Evolutionary conservation across 2,113 vertebrate genomes (phyloP).

Genomic region (Suncus etruscus): DNA sequence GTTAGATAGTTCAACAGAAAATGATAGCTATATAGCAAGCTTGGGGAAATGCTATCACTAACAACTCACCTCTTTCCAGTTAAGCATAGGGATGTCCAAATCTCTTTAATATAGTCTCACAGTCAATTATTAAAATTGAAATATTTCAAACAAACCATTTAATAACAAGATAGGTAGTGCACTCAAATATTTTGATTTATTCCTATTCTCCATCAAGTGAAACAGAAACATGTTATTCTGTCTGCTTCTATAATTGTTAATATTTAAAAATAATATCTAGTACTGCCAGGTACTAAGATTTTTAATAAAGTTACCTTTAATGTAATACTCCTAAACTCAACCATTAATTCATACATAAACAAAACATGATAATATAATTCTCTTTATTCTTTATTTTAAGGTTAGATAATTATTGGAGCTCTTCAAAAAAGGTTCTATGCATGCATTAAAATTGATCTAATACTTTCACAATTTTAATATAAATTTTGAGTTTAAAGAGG

Average conservation of each 20-base stretch:
- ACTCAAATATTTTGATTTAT: background rate
- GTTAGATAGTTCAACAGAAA: background rate
- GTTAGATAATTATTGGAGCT: no score
- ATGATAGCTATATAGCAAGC: background rate
- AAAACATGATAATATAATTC: no score
- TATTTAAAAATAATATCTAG: background rate
- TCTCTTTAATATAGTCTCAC: background rate
- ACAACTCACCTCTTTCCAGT: background rate
- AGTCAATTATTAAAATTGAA: background rate
- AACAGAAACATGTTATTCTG: background rate
- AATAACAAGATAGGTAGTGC: background rate
- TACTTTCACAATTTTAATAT: no score
- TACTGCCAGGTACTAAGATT: background rate
- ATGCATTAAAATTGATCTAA: no score
- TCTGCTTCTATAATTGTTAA: background rate
- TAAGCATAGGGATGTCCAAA: background rate
- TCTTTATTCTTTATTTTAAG: no score
- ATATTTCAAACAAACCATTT: constrained; percentile 48
- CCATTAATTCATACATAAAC: no score
- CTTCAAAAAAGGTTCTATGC: no score
- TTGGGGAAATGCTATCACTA: background rate
- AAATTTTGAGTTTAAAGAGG: no score
- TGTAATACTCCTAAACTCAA: no score
- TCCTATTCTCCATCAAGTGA: background rate
- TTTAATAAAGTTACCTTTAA: no score